Percentiles rank a stretch among this genome's conserved stretches.
These are phyloP conservation scores for Adelphocoris suturalis DNA, from an alignment of 2,888 invertebrate genomes.

Conservation along the genomic window DNA sequence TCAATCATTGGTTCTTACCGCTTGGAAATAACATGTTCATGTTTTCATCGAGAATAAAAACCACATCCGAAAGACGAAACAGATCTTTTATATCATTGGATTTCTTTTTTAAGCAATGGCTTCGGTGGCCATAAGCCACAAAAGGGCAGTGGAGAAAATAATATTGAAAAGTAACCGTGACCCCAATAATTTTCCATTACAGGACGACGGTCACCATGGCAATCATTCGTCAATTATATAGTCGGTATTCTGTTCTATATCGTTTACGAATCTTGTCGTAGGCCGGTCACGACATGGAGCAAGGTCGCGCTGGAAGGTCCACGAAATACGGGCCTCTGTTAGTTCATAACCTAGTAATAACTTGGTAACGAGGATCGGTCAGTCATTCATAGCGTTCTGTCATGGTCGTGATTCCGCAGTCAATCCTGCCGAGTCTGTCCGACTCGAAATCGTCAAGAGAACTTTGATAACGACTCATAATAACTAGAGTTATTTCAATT, in stretches of 20 bases:
- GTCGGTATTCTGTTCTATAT: slow-evolving; percentile 3
- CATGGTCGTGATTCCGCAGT: too few species aligned
- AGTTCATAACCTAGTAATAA: not conserved
- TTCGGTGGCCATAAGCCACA: not conserved
- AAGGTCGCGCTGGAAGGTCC: slow-evolving; percentile 7
- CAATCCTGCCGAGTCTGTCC: too few species aligned
- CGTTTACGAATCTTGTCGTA: slow-evolving; percentile 37
- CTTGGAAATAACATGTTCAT: too few species aligned
- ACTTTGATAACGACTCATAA: too few species aligned
- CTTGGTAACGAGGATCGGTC: not conserved
- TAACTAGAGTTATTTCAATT: too few species aligned
- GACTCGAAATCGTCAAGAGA: too few species aligned
- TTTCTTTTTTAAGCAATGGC: too few species aligned
- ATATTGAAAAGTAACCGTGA: not conserved
- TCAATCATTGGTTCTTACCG: too few species aligned
- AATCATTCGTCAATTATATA: slow-evolving; percentile 26
- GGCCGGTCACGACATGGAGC: not conserved
- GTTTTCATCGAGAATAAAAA: too few species aligned
- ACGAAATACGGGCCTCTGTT: not conserved
- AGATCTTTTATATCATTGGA: too few species aligned
- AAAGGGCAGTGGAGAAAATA: not conserved
- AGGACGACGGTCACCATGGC: not conserved
- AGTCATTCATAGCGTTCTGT: not conserved
- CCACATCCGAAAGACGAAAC: too few species aligned
- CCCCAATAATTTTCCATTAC: not conserved